phyloP scores from a whole-genome alignment of 2,888 invertebrate genomes.

The Macroteleia sp. region DNA sequence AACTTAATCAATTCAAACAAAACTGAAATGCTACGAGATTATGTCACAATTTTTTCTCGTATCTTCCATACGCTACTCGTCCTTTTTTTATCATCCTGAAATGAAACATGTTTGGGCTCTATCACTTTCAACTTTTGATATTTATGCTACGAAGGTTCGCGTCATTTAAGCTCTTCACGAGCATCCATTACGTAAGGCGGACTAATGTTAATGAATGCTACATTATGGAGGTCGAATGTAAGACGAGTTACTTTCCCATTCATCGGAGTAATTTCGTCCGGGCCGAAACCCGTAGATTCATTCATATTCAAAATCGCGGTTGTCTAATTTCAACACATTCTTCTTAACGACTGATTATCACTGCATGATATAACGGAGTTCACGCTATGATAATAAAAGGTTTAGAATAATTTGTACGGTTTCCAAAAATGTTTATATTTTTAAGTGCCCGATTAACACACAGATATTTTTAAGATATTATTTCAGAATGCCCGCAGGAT shows the following conservation, averaged over 20 bases:
- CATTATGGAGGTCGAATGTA: constrained; percentile 52
- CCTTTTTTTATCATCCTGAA: constrained; percentile 19
- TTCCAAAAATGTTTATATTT: no score
- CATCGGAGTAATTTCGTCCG: no score
- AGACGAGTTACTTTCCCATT: constrained; percentile 59
- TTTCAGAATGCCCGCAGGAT: no score
- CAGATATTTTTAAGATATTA: no score
- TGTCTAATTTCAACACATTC: no score
- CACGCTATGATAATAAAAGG: no score
- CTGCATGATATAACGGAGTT: no score
- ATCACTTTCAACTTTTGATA: constrained; percentile 66
- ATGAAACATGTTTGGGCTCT: constrained; percentile 50
- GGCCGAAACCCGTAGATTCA: constrained; percentile 25
- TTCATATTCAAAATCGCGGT: constrained; percentile 33
- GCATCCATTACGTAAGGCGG: constrained; percentile 60
- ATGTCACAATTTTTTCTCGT: constrained; percentile 19
- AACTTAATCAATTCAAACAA: constrained; percentile 43
- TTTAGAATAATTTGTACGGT: no score
- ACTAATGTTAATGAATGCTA: constrained; percentile 66
- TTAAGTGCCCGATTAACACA: no score
- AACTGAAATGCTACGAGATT: constrained; percentile 36
- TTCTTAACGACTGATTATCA: no score
- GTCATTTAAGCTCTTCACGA: constrained; percentile 56
- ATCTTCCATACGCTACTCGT: not conserved
- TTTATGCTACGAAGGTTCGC: constrained; percentile 61